These are phyloP conservation scores for Tenualosa thibaudeaui DNA, from an alignment of 2,797 vertebrate genomes.

Conservation along the genomic window DNA sequence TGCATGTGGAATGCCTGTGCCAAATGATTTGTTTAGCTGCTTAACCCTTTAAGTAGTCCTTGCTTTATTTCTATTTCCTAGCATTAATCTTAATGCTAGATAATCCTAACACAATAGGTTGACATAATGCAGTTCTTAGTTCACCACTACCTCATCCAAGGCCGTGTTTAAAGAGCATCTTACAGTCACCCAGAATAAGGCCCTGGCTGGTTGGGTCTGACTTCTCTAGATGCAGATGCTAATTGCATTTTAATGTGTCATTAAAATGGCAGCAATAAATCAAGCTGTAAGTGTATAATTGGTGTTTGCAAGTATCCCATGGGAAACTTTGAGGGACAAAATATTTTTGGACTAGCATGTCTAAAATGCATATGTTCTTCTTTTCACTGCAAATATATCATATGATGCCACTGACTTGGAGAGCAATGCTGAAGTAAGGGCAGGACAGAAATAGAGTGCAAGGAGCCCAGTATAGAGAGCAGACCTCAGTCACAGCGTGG, in stretches of 20 bases:
- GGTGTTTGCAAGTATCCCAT: slow-evolving; percentile 57
- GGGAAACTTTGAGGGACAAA: not conserved
- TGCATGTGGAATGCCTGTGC: not conserved
- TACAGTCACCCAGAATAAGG: slow-evolving; percentile 45
- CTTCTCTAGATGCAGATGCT: slow-evolving; percentile 76
- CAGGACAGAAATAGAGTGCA: slow-evolving; percentile 17
- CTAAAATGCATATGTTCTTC: not conserved
- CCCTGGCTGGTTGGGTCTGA: slow-evolving; percentile 63
- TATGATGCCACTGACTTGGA: not conserved
- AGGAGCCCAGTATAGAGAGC: slow-evolving; percentile 30
- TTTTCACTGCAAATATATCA: not conserved
- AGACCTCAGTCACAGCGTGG: slow-evolving; percentile 35
- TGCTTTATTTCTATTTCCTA: not conserved
- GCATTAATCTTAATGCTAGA: not conserved
- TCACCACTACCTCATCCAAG: not conserved
- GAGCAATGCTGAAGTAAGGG: slow-evolving; percentile 41
- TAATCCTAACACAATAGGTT: not conserved
- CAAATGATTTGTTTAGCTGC: not conserved
- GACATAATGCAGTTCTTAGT: not conserved
- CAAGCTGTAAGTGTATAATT: slow-evolving; percentile 71
- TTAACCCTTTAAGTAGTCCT: not conserved
- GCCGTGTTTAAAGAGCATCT: not conserved
- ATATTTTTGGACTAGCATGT: not conserved
- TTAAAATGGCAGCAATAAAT: slow-evolving; percentile 80
- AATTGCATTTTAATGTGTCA: slow-evolving; percentile 81